Conservation (phyloP, 2,797 vertebrate genomes). For the Sebastes kiyomatsui region DNA sequence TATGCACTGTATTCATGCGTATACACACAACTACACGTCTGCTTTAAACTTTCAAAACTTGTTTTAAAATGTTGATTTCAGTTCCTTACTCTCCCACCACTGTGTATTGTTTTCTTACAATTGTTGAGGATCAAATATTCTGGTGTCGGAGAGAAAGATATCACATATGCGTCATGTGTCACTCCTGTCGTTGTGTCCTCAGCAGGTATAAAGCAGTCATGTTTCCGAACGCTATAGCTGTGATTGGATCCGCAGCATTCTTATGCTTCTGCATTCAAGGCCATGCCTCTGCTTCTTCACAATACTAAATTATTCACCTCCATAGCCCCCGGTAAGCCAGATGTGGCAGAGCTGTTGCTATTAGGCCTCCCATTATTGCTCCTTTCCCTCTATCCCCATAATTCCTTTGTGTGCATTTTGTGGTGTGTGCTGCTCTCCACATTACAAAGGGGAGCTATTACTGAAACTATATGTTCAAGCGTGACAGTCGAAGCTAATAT, state of each 20-base stretch:
- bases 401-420: slow-evolving; percentile 28
- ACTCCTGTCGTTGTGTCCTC: not conserved
- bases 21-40: not conserved
- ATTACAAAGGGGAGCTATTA: slow-evolving; percentile 26
- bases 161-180: not conserved
- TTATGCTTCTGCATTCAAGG: slow-evolving; percentile 46
- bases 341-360: slow-evolving; percentile 54
- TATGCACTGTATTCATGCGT: no score
- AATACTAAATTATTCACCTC: slow-evolving; percentile 70
- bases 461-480: slow-evolving; percentile 10
- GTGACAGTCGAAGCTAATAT: slow-evolving; percentile 29
- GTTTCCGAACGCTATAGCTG: not conserved
- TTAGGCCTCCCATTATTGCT: slow-evolving; percentile 48
- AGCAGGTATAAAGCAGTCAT: not conserved
- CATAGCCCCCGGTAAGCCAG: slow-evolving; percentile 45
- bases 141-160: not conserved
- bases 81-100: not conserved
- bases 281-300: slow-evolving; percentile 54
- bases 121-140: not conserved
- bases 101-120: not conserved
- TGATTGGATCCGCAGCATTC: slow-evolving; percentile 4
- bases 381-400: slow-evolving; percentile 21
- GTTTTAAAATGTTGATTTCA: no score
- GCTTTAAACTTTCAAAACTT: not conserved
- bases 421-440: not conserved